phyloP scores from a whole-genome alignment of 2,797 vertebrate species.

The Peromyscus aztecus region DNA sequence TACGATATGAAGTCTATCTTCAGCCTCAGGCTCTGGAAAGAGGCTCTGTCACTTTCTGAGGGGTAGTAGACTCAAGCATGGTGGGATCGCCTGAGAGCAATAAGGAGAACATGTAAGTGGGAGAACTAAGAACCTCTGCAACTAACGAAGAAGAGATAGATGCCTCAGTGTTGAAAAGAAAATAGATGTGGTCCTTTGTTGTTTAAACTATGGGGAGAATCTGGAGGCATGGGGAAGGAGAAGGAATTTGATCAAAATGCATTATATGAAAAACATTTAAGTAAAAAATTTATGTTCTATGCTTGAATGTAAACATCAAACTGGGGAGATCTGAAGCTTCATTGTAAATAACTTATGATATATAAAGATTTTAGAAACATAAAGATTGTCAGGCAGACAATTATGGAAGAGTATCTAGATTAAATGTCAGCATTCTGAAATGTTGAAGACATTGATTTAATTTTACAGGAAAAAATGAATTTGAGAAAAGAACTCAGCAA shows the following conservation, averaged over 20 bases:
- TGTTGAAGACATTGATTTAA: conserved; percentile 64
- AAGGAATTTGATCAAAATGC: neutral
- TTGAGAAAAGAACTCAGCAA: conserved; percentile 28
- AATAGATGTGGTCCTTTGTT: conserved; percentile 53
- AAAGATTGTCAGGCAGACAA: conserved; percentile 69
- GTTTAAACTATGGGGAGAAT: conserved; percentile 26
- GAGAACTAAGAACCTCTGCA: conserved; percentile 77
- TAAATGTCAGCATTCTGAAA: conserved; percentile 70
- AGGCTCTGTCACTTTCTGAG: neutral
- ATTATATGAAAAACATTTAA: neutral
- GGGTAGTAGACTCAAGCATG: neutral
- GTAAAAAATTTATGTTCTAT: conserved; percentile 51
- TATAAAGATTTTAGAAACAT: conserved; percentile 70
- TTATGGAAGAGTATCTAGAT: conserved; percentile 63
- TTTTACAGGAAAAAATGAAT: conserved; percentile 65
- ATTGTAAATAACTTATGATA: conserved; percentile 69
- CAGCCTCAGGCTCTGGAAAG: conserved; percentile 9
- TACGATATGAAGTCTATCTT: conserved; percentile 57
- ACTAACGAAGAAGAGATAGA: conserved; percentile 52
- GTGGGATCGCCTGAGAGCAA: neutral
- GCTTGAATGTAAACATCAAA: conserved; percentile 49
- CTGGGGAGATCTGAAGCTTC: conserved; percentile 47
- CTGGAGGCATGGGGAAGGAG: neutral
- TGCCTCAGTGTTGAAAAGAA: conserved; percentile 20
- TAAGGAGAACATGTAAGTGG: conserved; percentile 64